These are phyloP conservation scores for Pseudomyrmex flavicornis DNA, from an alignment of 1,140 invertebrate species.

Conservation along the genomic window DNA sequence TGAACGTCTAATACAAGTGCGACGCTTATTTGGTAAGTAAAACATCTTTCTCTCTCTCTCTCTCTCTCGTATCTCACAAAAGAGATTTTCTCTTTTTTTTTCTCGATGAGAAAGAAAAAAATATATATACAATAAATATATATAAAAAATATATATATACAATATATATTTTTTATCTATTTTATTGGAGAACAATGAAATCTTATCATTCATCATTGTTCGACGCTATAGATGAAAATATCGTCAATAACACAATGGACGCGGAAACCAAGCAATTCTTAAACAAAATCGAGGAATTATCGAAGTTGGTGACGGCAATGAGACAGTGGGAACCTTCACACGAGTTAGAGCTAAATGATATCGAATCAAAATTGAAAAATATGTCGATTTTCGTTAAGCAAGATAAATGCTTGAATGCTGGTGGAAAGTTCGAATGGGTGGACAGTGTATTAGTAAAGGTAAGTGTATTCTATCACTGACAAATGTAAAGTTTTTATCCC, in stretches of 20 bases:
- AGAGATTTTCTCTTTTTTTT: neutral
- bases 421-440: constrained; percentile 98
- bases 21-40: constrained; percentile 73
- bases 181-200: constrained; percentile 14
- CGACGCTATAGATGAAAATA: constrained; percentile 65
- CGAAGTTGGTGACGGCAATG: constrained; percentile 72
- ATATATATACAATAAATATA: too few relatives aligned
- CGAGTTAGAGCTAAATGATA: constrained; percentile 76
- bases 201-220: constrained; percentile 14
- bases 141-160: too few relatives aligned
- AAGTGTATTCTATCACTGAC: constrained; percentile 59
- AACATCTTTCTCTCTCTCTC: neutral
- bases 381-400: constrained; percentile 81
- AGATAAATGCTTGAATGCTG: constrained; percentile 89
- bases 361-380: constrained; percentile 80
- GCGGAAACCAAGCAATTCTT: constrained; percentile 86
- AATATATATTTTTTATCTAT: neutral
- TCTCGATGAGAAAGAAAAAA: neutral
- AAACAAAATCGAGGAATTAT: constrained; percentile 81
- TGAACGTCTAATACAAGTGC: constrained; percentile 75
- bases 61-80: too few relatives aligned
- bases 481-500: neutral
- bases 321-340: constrained; percentile 58
- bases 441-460: constrained; percentile 97
- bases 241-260: constrained; percentile 81